phyloP scores from a whole-genome alignment of 2,888 invertebrate species.

The Suillia variegata region DNA sequence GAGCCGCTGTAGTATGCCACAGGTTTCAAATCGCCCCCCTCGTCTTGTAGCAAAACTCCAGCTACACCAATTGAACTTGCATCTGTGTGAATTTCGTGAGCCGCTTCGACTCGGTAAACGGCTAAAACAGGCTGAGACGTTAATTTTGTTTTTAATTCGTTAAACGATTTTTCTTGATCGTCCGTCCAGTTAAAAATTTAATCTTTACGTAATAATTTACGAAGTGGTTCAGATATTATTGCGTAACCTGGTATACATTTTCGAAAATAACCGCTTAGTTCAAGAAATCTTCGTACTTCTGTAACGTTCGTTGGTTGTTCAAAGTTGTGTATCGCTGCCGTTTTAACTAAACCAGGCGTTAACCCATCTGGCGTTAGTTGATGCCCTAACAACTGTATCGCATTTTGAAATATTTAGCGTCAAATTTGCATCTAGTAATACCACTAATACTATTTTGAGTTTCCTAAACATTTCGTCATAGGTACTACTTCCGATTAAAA shows the following conservation, averaged over 20 bases:
- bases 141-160: conserved; percentile 11
- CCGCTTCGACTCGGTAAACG: conserved; percentile 16
- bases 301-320: neutral
- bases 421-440: neutral
- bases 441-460: neutral
- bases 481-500: neutral
- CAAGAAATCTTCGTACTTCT: neutral
- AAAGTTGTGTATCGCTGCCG: neutral
- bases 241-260: conserved; percentile 12
- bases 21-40: too few species aligned
- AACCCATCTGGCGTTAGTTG: neutral
- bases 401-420: neutral
- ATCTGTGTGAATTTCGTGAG: conserved; percentile 10
- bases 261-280: neutral
- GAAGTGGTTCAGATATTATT: conserved; percentile 22
- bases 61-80: conserved; percentile 6
- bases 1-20: too few species aligned
- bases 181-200: too few species aligned
- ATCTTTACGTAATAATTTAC: conserved; percentile 14
- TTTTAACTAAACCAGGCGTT: neutral
- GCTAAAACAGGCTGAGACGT: conserved; percentile 12
- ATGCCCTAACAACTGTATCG: neutral
- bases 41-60: too few species aligned
- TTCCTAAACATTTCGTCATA: neutral
- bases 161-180: conserved; percentile 18